Evolutionary conservation across 2,797 vertebrate species (phyloP).

Genomic region (Chanos chanos): DNA sequence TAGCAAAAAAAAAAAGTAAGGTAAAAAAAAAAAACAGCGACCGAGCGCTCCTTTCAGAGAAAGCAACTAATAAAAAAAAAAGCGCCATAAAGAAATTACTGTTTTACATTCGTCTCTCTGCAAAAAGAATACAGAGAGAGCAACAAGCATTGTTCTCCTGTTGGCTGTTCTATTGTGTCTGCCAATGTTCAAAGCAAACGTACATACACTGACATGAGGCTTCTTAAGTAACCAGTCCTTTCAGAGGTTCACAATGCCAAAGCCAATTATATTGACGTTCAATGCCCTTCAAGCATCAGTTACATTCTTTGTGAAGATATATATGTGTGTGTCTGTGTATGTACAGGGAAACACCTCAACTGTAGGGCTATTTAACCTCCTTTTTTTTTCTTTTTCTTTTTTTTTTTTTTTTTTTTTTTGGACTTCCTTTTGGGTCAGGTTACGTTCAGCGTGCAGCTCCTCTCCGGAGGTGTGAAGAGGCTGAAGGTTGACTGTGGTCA

Average conservation of each 20-base stretch:
- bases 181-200: constrained; percentile 77
- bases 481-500: constrained; percentile 33
- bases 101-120: constrained; percentile 47
- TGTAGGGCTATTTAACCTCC: constrained; percentile 60
- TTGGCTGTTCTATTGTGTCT: constrained; percentile 73
- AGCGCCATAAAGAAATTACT: too few species aligned
- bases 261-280: constrained; percentile 74
- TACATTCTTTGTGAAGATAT: constrained; percentile 63
- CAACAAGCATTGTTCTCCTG: constrained; percentile 69
- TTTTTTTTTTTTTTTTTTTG: constrained; percentile 60
- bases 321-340: constrained; percentile 44
- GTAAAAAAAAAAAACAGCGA: too few species aligned
- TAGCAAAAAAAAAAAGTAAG: too few species aligned
- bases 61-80: neutral
- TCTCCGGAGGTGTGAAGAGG: constrained; percentile 33
- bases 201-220: constrained; percentile 78
- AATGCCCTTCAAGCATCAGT: constrained; percentile 72
- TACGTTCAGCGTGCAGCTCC: constrained; percentile 50
- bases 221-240: constrained; percentile 78
- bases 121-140: constrained; percentile 65
- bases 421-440: constrained; percentile 59
- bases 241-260: constrained; percentile 72
- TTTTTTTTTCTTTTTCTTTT: too few species aligned
- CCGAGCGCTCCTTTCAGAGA: too few species aligned
- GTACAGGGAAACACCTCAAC: constrained; percentile 66